Evolutionary conservation across 2,113 vertebrate genomes (phyloP).

Genomic region (Syngnathoides biaculeatus): DNA sequence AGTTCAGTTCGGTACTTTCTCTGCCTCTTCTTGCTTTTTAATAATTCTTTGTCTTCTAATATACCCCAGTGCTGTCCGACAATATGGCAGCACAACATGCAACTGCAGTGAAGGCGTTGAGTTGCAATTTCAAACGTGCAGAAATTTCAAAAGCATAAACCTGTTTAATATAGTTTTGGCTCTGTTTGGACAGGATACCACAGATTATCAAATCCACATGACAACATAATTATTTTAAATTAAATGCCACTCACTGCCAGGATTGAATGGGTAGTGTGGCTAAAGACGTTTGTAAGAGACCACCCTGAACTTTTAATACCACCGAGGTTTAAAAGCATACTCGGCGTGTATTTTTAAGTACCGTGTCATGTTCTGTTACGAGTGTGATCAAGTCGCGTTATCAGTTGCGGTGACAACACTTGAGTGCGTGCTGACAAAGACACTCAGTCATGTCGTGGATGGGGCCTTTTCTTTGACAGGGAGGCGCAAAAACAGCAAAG

Average conservation of each 20-base stretch:
- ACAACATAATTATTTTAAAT: too few species aligned
- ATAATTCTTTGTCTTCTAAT: too few species aligned
- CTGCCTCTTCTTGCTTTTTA: too few species aligned
- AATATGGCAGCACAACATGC: too few species aligned
- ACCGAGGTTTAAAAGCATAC: background rate
- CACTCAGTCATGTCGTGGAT: background rate
- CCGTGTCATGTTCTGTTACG: background rate
- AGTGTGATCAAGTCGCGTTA: background rate
- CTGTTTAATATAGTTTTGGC: too few species aligned
- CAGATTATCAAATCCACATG: too few species aligned
- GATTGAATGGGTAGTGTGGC: background rate
- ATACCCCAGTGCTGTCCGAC: too few species aligned
- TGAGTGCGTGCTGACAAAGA: background rate
- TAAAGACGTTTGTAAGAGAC: background rate
- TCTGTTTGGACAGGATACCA: too few species aligned
- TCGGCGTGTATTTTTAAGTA: background rate
- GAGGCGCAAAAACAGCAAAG: background rate
- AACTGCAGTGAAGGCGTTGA: too few species aligned
- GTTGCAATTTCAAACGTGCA: too few species aligned
- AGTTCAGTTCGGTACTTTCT: too few species aligned
- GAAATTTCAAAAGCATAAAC: too few species aligned
- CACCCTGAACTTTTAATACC: background rate
- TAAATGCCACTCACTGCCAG: background rate
- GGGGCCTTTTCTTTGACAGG: background rate
- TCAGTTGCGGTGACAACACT: background rate